Conservation (phyloP, 2,888 invertebrate genomes). For the Diaprepes abbreviatus region DNA sequence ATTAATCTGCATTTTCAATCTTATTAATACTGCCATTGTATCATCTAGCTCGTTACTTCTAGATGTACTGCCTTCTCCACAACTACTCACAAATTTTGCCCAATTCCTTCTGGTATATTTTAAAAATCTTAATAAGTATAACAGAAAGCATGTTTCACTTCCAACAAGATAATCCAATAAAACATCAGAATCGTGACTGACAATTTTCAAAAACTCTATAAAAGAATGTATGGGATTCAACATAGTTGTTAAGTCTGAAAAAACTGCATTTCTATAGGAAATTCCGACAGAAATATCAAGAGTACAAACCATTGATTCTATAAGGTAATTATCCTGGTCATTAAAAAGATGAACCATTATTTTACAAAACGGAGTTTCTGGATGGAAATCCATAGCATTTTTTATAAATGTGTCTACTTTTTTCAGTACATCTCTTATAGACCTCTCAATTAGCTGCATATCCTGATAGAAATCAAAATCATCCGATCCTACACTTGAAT, state of each 20-base stretch:
- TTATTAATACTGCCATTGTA: slow-evolving; percentile 86
- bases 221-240: slow-evolving; percentile 90
- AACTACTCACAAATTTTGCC: slow-evolving; percentile 85
- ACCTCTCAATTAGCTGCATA: slow-evolving; percentile 89
- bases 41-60: slow-evolving; percentile 76
- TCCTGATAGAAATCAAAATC: slow-evolving; percentile 90
- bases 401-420: slow-evolving; percentile 88
- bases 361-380: slow-evolving; percentile 89
- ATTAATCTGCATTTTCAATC: slow-evolving; percentile 84
- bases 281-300: slow-evolving; percentile 90
- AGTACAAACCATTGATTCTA: slow-evolving; percentile 93
- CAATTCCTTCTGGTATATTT: slow-evolving; percentile 89
- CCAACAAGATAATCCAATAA: slow-evolving; percentile 88
- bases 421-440: slow-evolving; percentile 85
- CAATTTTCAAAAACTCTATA: slow-evolving; percentile 86
- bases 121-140: slow-evolving; percentile 86
- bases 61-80: slow-evolving; percentile 71
- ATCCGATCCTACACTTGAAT: slow-evolving; percentile 87
- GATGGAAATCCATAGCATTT: slow-evolving; percentile 85
- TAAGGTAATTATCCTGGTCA: slow-evolving; percentile 91
- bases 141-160: slow-evolving; percentile 90
- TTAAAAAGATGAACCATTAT: slow-evolving; percentile 90
- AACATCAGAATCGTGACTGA: slow-evolving; percentile 85
- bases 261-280: slow-evolving; percentile 84
- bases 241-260: slow-evolving; percentile 84